Evolutionary conservation across 2,888 invertebrate species (phyloP).

Genomic region (Macaria liturata): DNA sequence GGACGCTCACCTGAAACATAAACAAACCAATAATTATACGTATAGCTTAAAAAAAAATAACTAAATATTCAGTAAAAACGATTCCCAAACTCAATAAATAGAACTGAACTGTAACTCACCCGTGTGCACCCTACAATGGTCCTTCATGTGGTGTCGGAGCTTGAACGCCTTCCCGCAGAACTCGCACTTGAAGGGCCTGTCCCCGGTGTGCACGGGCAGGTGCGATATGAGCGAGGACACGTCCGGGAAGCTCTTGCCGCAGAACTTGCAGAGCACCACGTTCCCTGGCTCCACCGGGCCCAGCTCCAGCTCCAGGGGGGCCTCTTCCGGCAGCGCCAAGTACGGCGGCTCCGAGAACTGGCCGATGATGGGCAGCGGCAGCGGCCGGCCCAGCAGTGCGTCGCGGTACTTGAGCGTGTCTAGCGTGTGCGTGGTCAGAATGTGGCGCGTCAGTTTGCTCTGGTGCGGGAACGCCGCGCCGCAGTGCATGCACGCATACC

Average conservation of each 20-base stretch:
- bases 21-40: neutral
- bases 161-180: slow-evolving; percentile 97
- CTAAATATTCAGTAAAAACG: neutral
- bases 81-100: too few species aligned
- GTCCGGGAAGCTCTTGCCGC: slow-evolving; percentile 96
- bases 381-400: slow-evolving; percentile 76
- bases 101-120: slow-evolving; percentile 72
- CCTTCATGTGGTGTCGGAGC: slow-evolving; percentile 96
- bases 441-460: slow-evolving; percentile 95
- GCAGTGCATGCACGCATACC: slow-evolving; percentile 94
- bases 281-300: slow-evolving; percentile 87
- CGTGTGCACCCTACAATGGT: slow-evolving; percentile 96
- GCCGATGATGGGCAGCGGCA: slow-evolving; percentile 68
- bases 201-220: slow-evolving; percentile 94
- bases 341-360: slow-evolving; percentile 78
- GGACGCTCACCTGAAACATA: slow-evolving; percentile 88
- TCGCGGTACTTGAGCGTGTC: slow-evolving; percentile 94
- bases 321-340: slow-evolving; percentile 82
- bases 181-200: slow-evolving; percentile 96
- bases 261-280: slow-evolving; percentile 95
- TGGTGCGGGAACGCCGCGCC: slow-evolving; percentile 94
- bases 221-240: slow-evolving; percentile 94
- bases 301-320: slow-evolving; percentile 83
- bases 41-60: neutral
- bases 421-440: slow-evolving; percentile 94